These are phyloP conservation scores for Myopa testacea DNA, from an alignment of 2,888 invertebrate genomes.

Conservation along the genomic window DNA sequence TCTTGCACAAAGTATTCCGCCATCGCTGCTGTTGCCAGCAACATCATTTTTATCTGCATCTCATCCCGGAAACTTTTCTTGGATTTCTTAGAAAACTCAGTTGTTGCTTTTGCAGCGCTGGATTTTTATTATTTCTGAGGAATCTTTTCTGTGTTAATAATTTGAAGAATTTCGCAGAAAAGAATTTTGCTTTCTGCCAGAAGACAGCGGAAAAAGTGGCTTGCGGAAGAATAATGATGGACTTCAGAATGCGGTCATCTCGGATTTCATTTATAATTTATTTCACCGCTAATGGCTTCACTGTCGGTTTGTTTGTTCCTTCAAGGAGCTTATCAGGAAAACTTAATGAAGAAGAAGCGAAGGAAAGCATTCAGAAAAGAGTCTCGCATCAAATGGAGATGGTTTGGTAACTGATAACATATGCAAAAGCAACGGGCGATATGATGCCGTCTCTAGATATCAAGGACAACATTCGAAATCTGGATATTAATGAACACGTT, in stretches of 20 bases:
- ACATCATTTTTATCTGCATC: slow-evolving; percentile 27
- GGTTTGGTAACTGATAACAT: neutral
- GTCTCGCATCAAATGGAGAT: neutral
- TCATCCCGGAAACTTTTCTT: slow-evolving; percentile 17
- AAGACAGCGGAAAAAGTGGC: slow-evolving; percentile 17
- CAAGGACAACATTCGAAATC: too few species aligned
- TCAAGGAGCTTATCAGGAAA: neutral
- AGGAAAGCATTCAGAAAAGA: too few species aligned
- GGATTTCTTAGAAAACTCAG: neutral
- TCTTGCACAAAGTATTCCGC: slow-evolving; percentile 17
- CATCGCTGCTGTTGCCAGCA: slow-evolving; percentile 1
- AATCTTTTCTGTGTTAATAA: neutral
- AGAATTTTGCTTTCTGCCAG: neutral
- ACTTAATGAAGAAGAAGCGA: neutral
- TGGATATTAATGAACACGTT: too few species aligned
- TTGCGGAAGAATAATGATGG: slow-evolving; percentile 38
- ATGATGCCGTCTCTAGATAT: too few species aligned
- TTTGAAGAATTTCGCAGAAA: slow-evolving; percentile 14
- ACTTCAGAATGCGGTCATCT: slow-evolving; percentile 50
- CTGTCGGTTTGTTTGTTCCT: slow-evolving; percentile 39
- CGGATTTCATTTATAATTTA: slow-evolving; percentile 52
- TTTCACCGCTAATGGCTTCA: slow-evolving; percentile 49
- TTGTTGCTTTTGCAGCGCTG: neutral
- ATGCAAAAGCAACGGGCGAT: neutral
- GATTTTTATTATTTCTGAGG: slow-evolving; percentile 27